These are phyloP conservation scores for Gopherus evgoodei DNA, from an alignment of 2,113 vertebrate species.

Conservation along the genomic window DNA sequence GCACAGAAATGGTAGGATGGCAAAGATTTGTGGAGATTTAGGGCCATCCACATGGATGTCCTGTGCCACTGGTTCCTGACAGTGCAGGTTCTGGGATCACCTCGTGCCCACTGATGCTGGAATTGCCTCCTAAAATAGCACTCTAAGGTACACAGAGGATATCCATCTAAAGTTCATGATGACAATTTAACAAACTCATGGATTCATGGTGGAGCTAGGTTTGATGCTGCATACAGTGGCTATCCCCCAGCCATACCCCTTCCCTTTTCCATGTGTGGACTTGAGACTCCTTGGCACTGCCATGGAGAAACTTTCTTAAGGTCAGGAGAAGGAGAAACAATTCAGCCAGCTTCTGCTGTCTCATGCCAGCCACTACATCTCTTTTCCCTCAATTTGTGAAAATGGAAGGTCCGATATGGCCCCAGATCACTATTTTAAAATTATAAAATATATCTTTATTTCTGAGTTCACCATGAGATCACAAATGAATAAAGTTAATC, in stretches of 20 bases:
- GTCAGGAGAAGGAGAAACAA: neutral
- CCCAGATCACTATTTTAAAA: neutral
- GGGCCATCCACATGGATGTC: neutral
- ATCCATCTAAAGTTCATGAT: neutral
- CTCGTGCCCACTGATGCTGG: too few relatives aligned
- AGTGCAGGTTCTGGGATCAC: neutral
- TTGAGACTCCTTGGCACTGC: neutral
- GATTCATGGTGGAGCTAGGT: neutral
- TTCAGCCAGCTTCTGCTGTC: neutral
- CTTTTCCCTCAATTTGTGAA: neutral
- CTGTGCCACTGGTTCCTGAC: neutral
- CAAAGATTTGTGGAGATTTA: neutral
- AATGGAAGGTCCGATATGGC: fast-evolving
- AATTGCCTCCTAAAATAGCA: too few relatives aligned
- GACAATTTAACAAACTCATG: neutral
- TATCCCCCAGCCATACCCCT: neutral
- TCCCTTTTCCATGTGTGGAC: neutral
- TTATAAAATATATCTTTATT: neutral
- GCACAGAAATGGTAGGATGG: neutral
- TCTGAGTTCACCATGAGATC: neutral
- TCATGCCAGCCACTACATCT: fast-evolving
- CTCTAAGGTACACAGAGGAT: neutral
- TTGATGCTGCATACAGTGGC: neutral
- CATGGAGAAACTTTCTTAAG: neutral
- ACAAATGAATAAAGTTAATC: neutral